A percentile compares a stretch with the other conserved stretches of the same genome.
Conservation (phyloP, 1,140 invertebrate species). For the Drosophila willistoni region DNA sequence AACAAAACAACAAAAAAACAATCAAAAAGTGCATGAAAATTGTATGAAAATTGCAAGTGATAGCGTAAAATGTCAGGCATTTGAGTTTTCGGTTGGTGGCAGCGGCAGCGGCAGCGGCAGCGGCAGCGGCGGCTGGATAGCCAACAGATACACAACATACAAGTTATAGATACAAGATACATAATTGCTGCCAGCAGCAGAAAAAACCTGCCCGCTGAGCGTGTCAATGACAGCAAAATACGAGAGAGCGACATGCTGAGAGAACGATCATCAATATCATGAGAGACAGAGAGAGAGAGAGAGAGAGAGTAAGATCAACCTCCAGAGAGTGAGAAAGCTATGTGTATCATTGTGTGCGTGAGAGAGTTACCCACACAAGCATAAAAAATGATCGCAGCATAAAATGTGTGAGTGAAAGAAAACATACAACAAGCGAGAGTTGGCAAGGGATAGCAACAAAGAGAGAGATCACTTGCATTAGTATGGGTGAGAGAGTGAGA, state of each 20-base stretch:
- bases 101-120: neutral
- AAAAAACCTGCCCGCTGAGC: slow-evolving; percentile 63
- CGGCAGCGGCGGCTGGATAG: neutral
- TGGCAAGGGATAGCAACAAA: neutral
- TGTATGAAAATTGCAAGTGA: slow-evolving; percentile 50
- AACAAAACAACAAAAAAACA: too few relatives aligned
- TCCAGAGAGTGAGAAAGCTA: neutral
- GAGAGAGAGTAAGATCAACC: neutral
- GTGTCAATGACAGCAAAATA: slow-evolving; percentile 68
- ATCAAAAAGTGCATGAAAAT: neutral
- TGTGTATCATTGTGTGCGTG: slow-evolving; percentile 42
- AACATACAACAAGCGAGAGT: slow-evolving; percentile 31
- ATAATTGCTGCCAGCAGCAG: slow-evolving; percentile 61
- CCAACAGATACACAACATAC: slow-evolving; percentile 68
- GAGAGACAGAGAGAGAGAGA: slow-evolving; percentile 2
- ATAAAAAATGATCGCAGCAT: slow-evolving; percentile 37
- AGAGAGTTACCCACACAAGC: slow-evolving; percentile 57
- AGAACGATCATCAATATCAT: too few relatives aligned
- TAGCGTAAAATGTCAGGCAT: slow-evolving; percentile 73
- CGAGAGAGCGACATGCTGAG: slow-evolving; percentile 3
- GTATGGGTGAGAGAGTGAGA: slow-evolving; percentile 47
- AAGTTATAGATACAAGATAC: slow-evolving; percentile 77
- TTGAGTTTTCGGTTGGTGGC: slow-evolving; percentile 37
- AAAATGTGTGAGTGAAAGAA: slow-evolving; percentile 41
- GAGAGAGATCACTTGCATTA: slow-evolving; percentile 20